Conservation (phyloP, 2,888 invertebrate species). For the Tetrapedia diversipes region DNA sequence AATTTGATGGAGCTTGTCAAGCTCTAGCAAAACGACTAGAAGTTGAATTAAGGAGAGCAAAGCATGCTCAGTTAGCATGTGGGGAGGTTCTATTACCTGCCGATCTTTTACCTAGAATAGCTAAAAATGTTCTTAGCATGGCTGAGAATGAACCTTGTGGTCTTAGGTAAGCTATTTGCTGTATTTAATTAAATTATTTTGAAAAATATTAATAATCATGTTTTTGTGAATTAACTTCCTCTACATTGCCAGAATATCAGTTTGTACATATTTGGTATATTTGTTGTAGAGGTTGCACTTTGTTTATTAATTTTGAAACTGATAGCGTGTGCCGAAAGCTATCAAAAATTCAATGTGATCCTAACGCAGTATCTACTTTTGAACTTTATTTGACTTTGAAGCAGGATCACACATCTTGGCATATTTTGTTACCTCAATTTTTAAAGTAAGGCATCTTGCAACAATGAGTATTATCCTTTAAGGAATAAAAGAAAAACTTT, state of each 20-base stretch:
- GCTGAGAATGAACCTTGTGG: conserved; percentile 96
- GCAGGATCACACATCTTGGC: conserved; percentile 94
- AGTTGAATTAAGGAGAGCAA: conserved; percentile 91
- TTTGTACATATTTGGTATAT: conserved; percentile 7
- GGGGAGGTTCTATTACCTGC: conserved; percentile 94
- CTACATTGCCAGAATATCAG: no score
- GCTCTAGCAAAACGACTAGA: conserved; percentile 91
- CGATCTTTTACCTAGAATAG: conserved; percentile 90
- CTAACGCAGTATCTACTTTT: conserved; percentile 94
- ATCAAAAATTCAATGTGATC: conserved; percentile 93
- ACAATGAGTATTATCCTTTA: fast-evolving
- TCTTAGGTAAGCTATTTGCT: conserved; percentile 84
- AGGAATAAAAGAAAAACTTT: background rate
- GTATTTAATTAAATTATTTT: no score
- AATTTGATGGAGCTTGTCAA: conserved; percentile 85
- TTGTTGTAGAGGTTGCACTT: conserved; percentile 88
- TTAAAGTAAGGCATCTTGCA: conserved; percentile 93
- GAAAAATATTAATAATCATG: no score
- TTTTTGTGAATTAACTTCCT: no score
- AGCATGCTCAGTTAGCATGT: conserved; percentile 91
- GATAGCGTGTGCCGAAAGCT: conserved; percentile 88
- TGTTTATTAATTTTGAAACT: conserved; percentile 92
- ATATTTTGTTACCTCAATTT: conserved; percentile 93
- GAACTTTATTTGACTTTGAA: conserved; percentile 94
- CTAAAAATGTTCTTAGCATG: conserved; percentile 91